Conservation (phyloP, 2,888 invertebrate genomes). For the Acronicta psi region DNA sequence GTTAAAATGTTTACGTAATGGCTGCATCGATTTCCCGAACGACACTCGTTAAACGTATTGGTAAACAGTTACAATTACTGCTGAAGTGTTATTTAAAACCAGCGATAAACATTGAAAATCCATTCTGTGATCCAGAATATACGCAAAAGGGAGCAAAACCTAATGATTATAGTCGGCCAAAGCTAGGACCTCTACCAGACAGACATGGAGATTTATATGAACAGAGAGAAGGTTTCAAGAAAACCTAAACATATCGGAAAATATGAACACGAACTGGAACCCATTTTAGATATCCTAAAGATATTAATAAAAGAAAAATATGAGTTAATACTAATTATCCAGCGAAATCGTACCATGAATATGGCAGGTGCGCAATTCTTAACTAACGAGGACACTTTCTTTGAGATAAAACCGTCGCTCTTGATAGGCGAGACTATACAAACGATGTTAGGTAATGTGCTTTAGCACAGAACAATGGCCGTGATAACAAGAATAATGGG, state of each 20-base stretch:
- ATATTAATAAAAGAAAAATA: constrained; percentile 29
- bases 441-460: constrained; percentile 35
- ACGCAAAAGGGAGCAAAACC: not conserved
- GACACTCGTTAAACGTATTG: constrained; percentile 31
- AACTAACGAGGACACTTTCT: constrained; percentile 55
- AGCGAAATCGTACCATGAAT: constrained; percentile 39
- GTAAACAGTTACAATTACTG: constrained; percentile 33
- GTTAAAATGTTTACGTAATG: constrained; percentile 19
- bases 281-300: not conserved
- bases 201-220: not conserved
- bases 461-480: constrained; percentile 43
- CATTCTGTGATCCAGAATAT: not conserved
- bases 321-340: constrained; percentile 17
- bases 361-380: constrained; percentile 38
- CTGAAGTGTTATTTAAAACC: constrained; percentile 12
- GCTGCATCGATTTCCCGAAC: constrained; percentile 24
- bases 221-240: not conserved
- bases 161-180: not conserved
- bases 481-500: constrained; percentile 44
- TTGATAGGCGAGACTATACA: constrained; percentile 33
- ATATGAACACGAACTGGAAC: not conserved
- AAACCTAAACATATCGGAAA: not conserved
- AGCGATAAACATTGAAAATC: constrained; percentile 17
- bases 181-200: not conserved
- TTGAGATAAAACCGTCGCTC: constrained; percentile 50